Base-by-base conservation (phyloP, 2,113 vertebrate genomes). In the Setophaga petechia region DNA sequence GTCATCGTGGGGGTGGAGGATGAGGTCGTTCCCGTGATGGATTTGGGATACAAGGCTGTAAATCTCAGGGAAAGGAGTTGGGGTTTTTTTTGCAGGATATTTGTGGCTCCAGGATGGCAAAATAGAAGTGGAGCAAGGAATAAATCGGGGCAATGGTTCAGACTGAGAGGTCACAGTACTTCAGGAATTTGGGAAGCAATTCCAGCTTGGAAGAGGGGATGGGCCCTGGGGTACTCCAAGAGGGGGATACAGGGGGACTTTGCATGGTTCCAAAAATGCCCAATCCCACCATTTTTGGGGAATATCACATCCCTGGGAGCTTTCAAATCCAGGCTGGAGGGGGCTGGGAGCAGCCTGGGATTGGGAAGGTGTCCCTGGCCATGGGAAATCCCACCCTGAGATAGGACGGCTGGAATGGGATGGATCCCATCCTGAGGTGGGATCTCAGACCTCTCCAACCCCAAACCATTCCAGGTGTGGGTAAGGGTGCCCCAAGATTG, bases 11-110 rank as follows among this genome's bases (percentile, higher is more conserved):
- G 15, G 47, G 37, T 37, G 61, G 39, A 46, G 13, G 57, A 22
- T 1, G 43, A 62, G 72, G 18, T 0, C 3, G 0, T 61, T 82
- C 18, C 28, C 0, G 9, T 11, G 72, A 25, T 18, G 30, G 11
- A 1, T 62, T 59, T 62, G 25, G 15, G 68, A 19, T 6, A 0
- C 0, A 0, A 2, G 2, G 0, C 27, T 0, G 1, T 33, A 39
- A 73, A 79, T 47, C 81, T 63, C 11, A 1, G 12, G n/a, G 30
- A 22, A 47, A 16, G 20, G 61, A 35, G 15, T 0, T 5, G 37
- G 67, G 1, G 52, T 39, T 19, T 41, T 41, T 41, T 39, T 19
- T 7, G 10, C 0, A 0, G 16, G 15, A 5, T 15, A 1, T 46
- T 71, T 10, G 1, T 18, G 57, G 44, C 47, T 43, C 37, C 0